Conservation (phyloP, 2,797 vertebrate species). For the Gambelia wislizenii region DNA sequence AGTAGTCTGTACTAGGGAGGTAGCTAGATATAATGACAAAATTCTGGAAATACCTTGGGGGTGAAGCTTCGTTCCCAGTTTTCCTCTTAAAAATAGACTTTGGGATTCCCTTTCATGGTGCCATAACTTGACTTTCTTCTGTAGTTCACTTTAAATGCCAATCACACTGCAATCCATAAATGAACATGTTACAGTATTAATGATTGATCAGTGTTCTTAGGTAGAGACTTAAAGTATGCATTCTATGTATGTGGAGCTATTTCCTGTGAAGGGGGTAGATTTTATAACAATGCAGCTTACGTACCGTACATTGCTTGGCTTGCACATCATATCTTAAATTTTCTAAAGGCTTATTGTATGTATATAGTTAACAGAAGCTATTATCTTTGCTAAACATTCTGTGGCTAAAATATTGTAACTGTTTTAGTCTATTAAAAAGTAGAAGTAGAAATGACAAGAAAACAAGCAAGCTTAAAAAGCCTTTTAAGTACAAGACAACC, state of each 20-base stretch:
- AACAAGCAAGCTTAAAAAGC: not conserved
- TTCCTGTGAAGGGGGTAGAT: not conserved
- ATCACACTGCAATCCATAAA: not conserved
- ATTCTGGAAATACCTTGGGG: constrained; percentile 40
- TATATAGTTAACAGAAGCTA: not conserved
- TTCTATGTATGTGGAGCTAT: not conserved
- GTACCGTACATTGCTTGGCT: not conserved
- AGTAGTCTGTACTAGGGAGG: constrained; percentile 9
- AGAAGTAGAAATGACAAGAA: not conserved
- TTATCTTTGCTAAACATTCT: not conserved
- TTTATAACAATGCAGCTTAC: not conserved
- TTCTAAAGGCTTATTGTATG: not conserved
- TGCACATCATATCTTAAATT: not conserved
- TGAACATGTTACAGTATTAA: not conserved
- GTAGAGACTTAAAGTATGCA: not conserved
- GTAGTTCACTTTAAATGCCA: not conserved
- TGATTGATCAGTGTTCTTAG: constrained; percentile 4
- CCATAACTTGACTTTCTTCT: constrained; percentile 35
- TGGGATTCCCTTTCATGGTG: constrained; percentile 60
- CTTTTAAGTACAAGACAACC: not conserved
- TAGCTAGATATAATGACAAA: constrained; percentile 45
- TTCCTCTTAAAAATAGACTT: constrained; percentile 41
- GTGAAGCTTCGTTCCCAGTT: not conserved
- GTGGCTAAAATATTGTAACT: constrained; percentile 12
- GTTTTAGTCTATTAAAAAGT: not conserved